Evolutionary conservation across 2,797 vertebrate species (phyloP), one percentile per base, ranked within the genome.

Genomic region (Spondyliosoma cantharus): DNA sequence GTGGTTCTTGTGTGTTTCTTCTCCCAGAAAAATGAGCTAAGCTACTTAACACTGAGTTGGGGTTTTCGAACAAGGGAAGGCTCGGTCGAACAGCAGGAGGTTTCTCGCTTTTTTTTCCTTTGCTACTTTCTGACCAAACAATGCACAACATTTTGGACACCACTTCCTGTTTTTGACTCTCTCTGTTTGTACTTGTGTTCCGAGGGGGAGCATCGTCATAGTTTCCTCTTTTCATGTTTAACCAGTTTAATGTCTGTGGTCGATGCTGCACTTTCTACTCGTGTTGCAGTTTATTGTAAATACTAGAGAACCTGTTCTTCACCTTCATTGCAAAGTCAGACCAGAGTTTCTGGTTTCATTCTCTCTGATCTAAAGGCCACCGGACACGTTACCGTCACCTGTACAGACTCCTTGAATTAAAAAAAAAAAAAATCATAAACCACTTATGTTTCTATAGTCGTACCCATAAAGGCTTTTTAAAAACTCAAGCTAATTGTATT

Each of bases 361-460:
- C 20, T 70, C 72, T 84, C 53, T 42, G 69, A 67, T 67, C 56
- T 84, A 68, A 85, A 84, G 20, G 65, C 61, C 61, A 48, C 53
- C 62, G 15, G 50, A 74, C 64, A 66, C n/a, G 3, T 84, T 76
- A 68, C 70, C 86, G 56, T 89, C 84, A 70, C 91, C 89, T 94
- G 92, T 93, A 94, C 89, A 92, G 92, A 87, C 91, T 90, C 91
- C 80, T 87, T 7, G 3, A 57, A 72, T 92, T 92, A 93, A 91
- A 91, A 32, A 32, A 32, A 92, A 84, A 92, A 92, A 81, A 15
- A 46, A 46, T 37, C 84, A 74, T 93, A 86, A 90, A 96, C 94
- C 95, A 96, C 95, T 96, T 91, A 86, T 92, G 88, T 96, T 95
- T 93, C 86, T 93, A 37, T 37, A 93, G 91, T 93, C 92, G 93